phyloP scores from a whole-genome alignment of 2,113 vertebrate species.

The Lophura nycthemera region DNA sequence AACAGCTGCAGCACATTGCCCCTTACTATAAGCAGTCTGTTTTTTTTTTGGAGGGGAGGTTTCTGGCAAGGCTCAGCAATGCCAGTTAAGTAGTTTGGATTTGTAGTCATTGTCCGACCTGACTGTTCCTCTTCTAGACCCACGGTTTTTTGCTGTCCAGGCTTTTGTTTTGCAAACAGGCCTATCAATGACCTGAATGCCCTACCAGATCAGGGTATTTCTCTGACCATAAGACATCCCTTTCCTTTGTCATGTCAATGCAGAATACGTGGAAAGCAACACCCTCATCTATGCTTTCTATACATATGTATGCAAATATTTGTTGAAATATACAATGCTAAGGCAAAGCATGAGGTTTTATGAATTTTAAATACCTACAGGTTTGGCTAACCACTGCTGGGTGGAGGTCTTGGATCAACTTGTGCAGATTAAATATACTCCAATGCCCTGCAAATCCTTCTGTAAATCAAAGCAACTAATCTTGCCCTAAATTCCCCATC shows the following conservation, averaged over 20 bases:
- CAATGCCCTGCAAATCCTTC: neutral
- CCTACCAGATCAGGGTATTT: neutral
- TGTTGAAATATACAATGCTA: neutral
- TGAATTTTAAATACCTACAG: neutral
- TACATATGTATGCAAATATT: neutral
- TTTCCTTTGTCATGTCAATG: neutral
- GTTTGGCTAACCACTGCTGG: neutral
- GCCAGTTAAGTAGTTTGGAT: neutral
- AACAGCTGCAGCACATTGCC: accelerated
- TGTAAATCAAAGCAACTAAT: neutral
- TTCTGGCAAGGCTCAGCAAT: neutral
- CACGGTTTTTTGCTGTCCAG: neutral
- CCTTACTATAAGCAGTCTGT: neutral
- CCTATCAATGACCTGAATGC: no score
- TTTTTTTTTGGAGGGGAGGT: neutral
- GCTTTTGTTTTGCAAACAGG: neutral
- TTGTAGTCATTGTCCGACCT: neutral
- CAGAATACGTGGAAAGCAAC: accelerated
- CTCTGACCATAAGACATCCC: neutral
- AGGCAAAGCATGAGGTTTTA: neutral
- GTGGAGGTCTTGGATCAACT: neutral
- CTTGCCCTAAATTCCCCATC: neutral
- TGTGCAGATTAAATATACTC: neutral
- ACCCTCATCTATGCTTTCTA: neutral
- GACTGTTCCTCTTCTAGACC: neutral